These are phyloP conservation scores for Cacatua alba DNA, from an alignment of 2,113 vertebrate species.

Conservation along the genomic window DNA sequence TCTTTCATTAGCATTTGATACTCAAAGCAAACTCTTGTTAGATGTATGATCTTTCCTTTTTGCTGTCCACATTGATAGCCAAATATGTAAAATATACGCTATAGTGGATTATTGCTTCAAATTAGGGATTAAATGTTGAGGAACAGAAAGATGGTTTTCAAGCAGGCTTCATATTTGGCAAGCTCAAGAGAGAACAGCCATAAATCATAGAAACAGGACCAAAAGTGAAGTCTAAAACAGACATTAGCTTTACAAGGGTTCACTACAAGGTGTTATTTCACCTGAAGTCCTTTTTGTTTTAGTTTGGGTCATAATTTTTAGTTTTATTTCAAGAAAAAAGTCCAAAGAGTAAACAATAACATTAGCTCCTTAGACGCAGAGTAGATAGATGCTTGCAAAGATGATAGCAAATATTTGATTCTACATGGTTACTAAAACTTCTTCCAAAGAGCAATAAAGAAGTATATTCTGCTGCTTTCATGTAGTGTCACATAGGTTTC, in stretches of 20 bases:
- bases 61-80: neutral
- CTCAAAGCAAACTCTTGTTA: neutral
- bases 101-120: neutral
- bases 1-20: neutral
- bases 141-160: neutral
- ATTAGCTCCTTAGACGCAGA: neutral
- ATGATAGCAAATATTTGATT: neutral
- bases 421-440: neutral
- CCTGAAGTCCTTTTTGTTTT: neutral
- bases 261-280: neutral
- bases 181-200: neutral
- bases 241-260: neutral
- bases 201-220: neutral
- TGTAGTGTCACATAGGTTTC: neutral
- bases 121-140: neutral
- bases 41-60: neutral
- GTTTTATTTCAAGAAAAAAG: neutral
- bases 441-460: neutral
- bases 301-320: neutral
- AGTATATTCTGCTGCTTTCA: neutral
- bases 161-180: neutral
- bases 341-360: neutral
- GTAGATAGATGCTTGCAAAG: neutral
- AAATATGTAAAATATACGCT: neutral
- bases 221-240: neutral